Base-by-base conservation (phyloP, 1,140 invertebrate species). In the Platyura marginata region DNA sequence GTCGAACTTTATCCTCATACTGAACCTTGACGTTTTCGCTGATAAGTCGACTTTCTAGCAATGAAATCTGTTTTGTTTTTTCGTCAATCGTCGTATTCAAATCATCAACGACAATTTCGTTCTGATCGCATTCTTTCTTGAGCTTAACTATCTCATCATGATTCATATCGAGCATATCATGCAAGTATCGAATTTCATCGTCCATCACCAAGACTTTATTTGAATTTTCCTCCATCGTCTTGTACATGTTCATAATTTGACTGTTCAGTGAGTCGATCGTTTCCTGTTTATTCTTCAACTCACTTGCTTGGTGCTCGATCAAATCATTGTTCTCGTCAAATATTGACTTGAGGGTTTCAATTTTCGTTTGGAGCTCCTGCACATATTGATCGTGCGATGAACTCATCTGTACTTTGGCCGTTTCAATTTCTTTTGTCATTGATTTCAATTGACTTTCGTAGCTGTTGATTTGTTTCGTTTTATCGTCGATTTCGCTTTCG, bases 401-500 rank as follows among this genome's bases (percentile, higher is more conserved):
- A 5, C 11, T n/a, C 16, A 38, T 20, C 20, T 38, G 36, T 10
- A 10, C 10, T 38, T 38, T n/a, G 5, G 36, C 18, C 4, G 16
- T 47, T 29, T 45, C 45, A 46, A 40, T 29, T 40, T 43, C 41
- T 45, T 49, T 34, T 21, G 46, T 55, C 0, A 39, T 44, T 45
- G 60, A 55, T 33, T n/a, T 8, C 32, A 38, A 20, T 48, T 44
- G 21, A 19, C 45, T 36, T 21, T 36, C 35, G 2, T 41, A 29
- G n/a, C 69, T 60, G 37, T 60, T 64, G 44, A 70, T 63, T 55
- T 71, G 67, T 23, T 63, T 53, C 49, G 67, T 61, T 52, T 68
- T 62, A 36, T 70, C 58, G 52, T 71, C 70, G 2, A 51, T 44
- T 10, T 47, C 49, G 18, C 55, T 50, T 34, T 61, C 58, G 19